Evolutionary conservation across 2,113 vertebrate genomes (phyloP).

Genomic region (Phalacrocorax brasilianus): DNA sequence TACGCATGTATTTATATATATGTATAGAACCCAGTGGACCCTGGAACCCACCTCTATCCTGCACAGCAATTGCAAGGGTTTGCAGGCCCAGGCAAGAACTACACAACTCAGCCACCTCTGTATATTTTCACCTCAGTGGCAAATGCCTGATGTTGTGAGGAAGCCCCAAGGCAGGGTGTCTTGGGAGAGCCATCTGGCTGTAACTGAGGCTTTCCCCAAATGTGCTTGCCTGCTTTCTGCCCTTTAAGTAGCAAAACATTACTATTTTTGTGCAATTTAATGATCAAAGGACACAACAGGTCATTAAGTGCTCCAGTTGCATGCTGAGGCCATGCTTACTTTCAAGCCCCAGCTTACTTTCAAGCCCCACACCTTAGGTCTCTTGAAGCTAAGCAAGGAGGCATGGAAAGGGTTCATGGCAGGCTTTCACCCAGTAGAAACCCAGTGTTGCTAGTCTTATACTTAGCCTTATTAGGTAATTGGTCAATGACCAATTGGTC

Average conservation of each 20-base stretch:
- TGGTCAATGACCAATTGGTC: too few species aligned
- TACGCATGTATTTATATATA: neutral
- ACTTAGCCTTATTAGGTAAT: neutral
- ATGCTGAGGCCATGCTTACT: neutral
- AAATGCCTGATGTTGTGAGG: neutral
- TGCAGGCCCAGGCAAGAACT: neutral
- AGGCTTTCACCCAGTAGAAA: neutral
- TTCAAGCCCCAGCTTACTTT: neutral
- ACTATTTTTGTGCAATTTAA: neutral
- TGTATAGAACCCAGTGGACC: neutral
- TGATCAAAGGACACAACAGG: neutral
- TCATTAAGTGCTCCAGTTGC: neutral
- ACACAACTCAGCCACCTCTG: neutral
- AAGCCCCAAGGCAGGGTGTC: neutral
- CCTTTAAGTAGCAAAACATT: neutral
- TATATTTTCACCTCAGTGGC: neutral
- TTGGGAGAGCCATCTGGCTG: neutral
- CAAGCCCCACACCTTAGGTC: neutral
- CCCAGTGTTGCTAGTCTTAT: neutral
- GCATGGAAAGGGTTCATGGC: neutral
- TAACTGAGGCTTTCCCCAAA: neutral
- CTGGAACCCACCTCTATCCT: neutral
- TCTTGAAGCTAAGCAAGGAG: neutral
- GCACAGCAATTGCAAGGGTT: neutral
- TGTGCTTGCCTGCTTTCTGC: neutral